Evolutionary conservation across 2,888 invertebrate species (phyloP).

Genomic region (Agapostemon virescens): DNA sequence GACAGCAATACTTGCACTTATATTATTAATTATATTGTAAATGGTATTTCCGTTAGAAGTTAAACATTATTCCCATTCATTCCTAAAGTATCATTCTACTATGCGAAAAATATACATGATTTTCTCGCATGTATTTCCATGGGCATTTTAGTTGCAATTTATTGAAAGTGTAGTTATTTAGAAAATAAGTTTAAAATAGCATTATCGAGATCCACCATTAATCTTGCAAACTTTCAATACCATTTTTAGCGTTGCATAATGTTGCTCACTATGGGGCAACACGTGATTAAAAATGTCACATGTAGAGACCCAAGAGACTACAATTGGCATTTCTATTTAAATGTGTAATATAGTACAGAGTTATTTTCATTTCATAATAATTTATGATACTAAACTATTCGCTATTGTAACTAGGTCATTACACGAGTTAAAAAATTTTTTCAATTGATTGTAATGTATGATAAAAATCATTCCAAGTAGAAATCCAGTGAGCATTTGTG

Average conservation of each 20-base stretch:
- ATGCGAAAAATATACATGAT: background rate
- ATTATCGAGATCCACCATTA: background rate
- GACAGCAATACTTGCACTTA: background rate
- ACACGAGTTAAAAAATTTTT: too few relatives aligned
- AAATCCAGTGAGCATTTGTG: too few relatives aligned
- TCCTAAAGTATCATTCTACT: background rate
- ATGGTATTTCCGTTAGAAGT: background rate
- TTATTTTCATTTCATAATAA: too few relatives aligned
- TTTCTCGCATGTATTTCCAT: background rate
- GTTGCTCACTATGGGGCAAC: constrained; percentile 14
- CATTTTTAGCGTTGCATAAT: background rate
- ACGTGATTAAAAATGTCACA: too few relatives aligned
- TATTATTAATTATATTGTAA: background rate
- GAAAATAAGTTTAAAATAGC: background rate
- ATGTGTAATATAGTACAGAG: too few relatives aligned
- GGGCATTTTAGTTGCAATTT: background rate
- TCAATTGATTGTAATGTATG: too few relatives aligned
- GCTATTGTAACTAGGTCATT: too few relatives aligned
- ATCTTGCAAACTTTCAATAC: background rate
- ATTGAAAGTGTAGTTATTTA: background rate
- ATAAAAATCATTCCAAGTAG: too few relatives aligned
- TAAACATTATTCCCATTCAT: background rate
- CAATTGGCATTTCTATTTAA: too few relatives aligned
- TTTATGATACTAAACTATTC: too few relatives aligned
- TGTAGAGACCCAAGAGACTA: too few relatives aligned